These are phyloP conservation scores for Ornithoptera alexandrae DNA, from an alignment of 2,888 invertebrate genomes.

Conservation along the genomic window DNA sequence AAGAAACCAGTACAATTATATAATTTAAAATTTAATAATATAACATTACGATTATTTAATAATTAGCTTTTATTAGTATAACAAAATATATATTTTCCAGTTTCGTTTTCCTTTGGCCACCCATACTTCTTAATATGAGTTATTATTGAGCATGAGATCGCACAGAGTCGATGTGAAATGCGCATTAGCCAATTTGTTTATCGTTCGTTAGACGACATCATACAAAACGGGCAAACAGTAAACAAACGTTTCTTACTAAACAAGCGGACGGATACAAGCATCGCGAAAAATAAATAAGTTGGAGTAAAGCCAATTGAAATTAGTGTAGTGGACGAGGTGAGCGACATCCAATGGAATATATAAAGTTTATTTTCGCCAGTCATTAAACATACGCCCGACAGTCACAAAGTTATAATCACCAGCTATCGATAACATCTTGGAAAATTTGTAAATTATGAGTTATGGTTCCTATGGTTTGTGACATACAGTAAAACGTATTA, in stretches of 20 bases:
- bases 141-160: background rate
- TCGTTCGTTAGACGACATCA: background rate
- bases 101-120: too few relatives aligned
- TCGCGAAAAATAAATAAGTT: slow-evolving; percentile 46
- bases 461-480: background rate
- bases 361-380: slow-evolving; percentile 61
- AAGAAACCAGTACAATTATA: background rate
- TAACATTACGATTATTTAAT: too few relatives aligned
- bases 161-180: slow-evolving; percentile 3
- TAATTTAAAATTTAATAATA: too few relatives aligned
- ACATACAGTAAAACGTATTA: background rate
- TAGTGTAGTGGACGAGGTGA: slow-evolving; percentile 61
- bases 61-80: too few relatives aligned
- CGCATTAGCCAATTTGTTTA: slow-evolving; percentile 9
- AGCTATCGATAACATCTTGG: slow-evolving; percentile 19
- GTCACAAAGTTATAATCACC: slow-evolving; percentile 26
- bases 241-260: slow-evolving; percentile 51
- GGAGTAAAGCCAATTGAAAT: slow-evolving; percentile 64
- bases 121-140: too few relatives aligned
- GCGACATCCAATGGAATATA: slow-evolving; percentile 63
- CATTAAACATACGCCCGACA: slow-evolving; percentile 46
- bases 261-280: slow-evolving; percentile 32
- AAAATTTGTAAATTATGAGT: background rate
- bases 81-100: too few relatives aligned
- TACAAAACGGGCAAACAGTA: slow-evolving; percentile 33